Percentiles rank a stretch among this genome's conserved stretches.
Evolutionary conservation across 2,113 vertebrate genomes (phyloP).

Genomic region (Pitta sordida): DNA sequence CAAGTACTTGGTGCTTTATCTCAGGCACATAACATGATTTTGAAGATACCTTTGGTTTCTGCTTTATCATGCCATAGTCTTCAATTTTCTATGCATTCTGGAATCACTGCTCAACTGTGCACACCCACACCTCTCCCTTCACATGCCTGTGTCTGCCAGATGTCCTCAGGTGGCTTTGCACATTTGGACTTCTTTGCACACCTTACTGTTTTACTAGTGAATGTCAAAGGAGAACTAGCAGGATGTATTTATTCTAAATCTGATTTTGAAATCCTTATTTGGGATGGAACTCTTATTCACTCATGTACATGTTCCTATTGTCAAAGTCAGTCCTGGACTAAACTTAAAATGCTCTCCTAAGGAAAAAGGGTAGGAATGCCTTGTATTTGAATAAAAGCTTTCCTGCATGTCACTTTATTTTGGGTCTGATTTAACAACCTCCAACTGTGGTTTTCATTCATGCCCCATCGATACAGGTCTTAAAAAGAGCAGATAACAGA

Average conservation of each 20-base stretch:
- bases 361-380: neutral
- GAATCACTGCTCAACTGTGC: neutral
- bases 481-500: neutral
- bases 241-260: neutral
- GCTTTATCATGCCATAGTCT: neutral
- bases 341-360: neutral
- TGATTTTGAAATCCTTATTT: neutral
- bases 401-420: neutral
- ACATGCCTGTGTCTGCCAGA: neutral
- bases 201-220: neutral
- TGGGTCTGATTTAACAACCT: neutral
- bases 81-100: neutral
- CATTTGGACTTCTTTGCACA: too few species aligned
- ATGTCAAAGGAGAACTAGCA: neutral
- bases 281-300: neutral
- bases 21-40: neutral
- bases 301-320: fast-evolving
- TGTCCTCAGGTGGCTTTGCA: neutral
- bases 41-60: neutral
- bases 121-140: neutral
- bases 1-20: neutral
- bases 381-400: neutral
- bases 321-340: neutral
- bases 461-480: neutral
- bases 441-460: neutral